Percentiles rank a stretch among this genome's conserved stretches.
These are phyloP conservation scores for Cyanoderma ruficeps DNA, from an alignment of 2,113 vertebrate species.

Conservation along the genomic window DNA sequence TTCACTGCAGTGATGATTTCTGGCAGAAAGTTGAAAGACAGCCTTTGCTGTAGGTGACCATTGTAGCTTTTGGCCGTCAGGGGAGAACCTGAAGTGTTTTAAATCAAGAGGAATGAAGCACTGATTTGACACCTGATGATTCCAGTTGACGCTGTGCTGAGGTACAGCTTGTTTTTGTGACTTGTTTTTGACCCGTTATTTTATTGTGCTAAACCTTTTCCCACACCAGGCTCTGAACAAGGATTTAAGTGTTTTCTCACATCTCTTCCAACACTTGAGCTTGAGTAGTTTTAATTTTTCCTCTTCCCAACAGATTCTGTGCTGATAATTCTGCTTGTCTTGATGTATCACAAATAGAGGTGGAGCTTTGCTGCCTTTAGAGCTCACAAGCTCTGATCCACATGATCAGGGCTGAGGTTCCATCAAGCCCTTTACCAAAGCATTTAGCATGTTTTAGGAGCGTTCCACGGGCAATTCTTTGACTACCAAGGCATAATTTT, in stretches of 20 bases:
- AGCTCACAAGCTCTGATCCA: neutral
- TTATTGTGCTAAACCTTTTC: neutral
- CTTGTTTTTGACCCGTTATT: neutral
- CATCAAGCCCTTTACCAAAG: neutral
- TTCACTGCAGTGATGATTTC: conserved; percentile 21
- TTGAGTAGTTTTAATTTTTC: neutral
- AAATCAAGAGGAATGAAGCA: neutral
- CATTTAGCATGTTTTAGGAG: neutral
- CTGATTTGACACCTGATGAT: neutral
- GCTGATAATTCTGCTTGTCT: neutral
- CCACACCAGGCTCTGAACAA: neutral
- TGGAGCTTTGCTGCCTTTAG: neutral
- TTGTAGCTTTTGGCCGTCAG: neutral
- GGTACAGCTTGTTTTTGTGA: neutral
- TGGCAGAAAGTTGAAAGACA: neutral
- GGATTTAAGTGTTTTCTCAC: neutral
- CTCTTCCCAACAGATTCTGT: neutral
- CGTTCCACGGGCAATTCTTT: neutral
- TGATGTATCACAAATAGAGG: neutral
- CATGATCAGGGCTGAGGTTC: neutral
- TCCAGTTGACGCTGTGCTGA: neutral
- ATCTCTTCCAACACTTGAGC: neutral
- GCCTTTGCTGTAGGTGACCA: neutral
- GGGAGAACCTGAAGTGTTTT: neutral
- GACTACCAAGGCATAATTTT: neutral